phyloP scores from a whole-genome alignment of 1,140 invertebrate species.

The Eubasilissa regina region DNA sequence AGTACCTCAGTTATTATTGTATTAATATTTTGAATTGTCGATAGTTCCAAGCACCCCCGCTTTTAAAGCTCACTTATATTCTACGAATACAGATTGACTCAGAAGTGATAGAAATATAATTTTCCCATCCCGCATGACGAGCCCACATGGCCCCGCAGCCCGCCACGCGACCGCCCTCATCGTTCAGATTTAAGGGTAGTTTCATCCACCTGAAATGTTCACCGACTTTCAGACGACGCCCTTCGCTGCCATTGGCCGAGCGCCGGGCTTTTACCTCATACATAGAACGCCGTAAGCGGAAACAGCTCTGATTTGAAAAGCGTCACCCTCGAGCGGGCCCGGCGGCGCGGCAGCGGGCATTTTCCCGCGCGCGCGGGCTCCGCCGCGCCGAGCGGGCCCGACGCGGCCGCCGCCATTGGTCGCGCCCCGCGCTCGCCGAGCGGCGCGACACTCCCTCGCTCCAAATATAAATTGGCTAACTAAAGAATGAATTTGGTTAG shows the following conservation, averaged over 20 bases:
- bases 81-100: too few species aligned
- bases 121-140: slow-evolving; percentile 67
- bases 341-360: not conserved
- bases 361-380: not conserved
- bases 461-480: slow-evolving; percentile 74
- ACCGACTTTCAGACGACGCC: slow-evolving; percentile 49
- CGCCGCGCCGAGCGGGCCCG: not conserved
- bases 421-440: not conserved
- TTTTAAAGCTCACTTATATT: too few species aligned
- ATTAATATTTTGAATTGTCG: too few species aligned
- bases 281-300: slow-evolving; percentile 51
- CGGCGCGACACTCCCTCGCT: slow-evolving; percentile 27
- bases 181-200: not conserved
- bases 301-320: slow-evolving; percentile 44
- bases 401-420: not conserved
- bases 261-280: slow-evolving; percentile 15
- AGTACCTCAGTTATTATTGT: too few species aligned
- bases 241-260: slow-evolving; percentile 63
- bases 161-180: slow-evolving; percentile 61
- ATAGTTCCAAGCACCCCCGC: too few species aligned
- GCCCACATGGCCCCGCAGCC: slow-evolving; percentile 53
- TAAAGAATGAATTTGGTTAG: slow-evolving; percentile 72
- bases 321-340: not conserved
- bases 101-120: not conserved
- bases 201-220: slow-evolving; percentile 10